Conservation (phyloP, 1,140 invertebrate species). For the Ceratina australensis region DNA sequence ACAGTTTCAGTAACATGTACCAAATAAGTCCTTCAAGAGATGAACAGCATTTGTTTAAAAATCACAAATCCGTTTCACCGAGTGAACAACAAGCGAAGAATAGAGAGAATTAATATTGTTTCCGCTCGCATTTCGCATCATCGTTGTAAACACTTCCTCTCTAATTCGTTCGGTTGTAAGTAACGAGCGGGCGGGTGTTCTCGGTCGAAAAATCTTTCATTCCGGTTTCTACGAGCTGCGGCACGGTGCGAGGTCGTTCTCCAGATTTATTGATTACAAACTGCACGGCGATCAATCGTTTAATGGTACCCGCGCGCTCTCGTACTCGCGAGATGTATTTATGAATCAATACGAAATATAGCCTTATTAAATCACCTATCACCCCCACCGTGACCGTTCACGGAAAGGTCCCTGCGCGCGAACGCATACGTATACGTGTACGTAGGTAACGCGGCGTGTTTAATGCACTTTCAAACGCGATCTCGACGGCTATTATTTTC, state of each 20-base stretch:
- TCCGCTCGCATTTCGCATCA: neutral
- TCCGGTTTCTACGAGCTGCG: conserved; percentile 53
- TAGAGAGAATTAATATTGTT: conserved; percentile 22
- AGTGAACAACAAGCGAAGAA: no score
- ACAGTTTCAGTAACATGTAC: no score
- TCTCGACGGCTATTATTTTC: conserved; percentile 48
- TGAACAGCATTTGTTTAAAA: neutral
- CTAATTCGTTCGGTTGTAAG: conserved; percentile 40
- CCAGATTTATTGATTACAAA: conserved; percentile 73
- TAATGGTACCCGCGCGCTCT: conserved; percentile 61
- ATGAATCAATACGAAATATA: conserved; percentile 68
- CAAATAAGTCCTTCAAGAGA: neutral
- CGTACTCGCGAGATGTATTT: conserved; percentile 59
- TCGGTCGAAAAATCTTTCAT: conserved; percentile 52
- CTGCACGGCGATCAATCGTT: conserved; percentile 69
- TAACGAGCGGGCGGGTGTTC: conserved; percentile 44
- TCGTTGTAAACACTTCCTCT: conserved; percentile 20
- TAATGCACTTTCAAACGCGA: no score
- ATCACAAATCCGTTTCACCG: no score
- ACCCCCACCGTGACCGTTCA: conserved; percentile 22
- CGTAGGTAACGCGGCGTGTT: conserved; percentile 43
- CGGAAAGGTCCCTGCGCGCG: conserved; percentile 13
- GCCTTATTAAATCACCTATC: conserved; percentile 66
- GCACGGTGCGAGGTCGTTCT: conserved; percentile 50
- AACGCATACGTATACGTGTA: neutral